Evolutionary conservation across 53 echinoderm and acorn worm genomes (phyloP).

Genomic region (Henricia sp.): DNA sequence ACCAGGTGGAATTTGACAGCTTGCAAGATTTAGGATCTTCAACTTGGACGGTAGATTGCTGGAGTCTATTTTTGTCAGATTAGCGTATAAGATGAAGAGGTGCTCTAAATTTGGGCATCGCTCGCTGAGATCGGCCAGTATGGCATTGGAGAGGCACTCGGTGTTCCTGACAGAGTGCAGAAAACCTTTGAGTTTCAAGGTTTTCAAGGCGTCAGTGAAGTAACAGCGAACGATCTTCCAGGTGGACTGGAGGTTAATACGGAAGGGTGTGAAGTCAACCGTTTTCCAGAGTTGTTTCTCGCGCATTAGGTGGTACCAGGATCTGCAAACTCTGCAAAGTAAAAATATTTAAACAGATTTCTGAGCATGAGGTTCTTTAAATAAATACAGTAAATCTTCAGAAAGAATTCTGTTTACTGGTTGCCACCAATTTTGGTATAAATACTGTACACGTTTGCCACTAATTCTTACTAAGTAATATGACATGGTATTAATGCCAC

Average conservation of each 20-base stretch:
- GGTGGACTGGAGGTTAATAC: constrained; percentile 59
- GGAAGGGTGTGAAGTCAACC: constrained; percentile 69
- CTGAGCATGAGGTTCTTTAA: not conserved
- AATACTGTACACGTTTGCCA: too few species aligned
- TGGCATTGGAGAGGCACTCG: constrained; percentile 76
- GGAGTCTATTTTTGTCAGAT: constrained; percentile 55
- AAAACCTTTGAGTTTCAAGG: constrained; percentile 68
- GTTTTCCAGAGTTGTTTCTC: constrained; percentile 73
- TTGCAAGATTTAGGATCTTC: constrained; percentile 48
- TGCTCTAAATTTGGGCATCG: constrained; percentile 73
- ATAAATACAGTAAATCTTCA: too few species aligned
- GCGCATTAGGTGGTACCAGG: constrained; percentile 71
- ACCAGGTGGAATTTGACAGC: constrained; percentile 41
- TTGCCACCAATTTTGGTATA: too few species aligned
- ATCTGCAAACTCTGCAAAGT: constrained; percentile 71
- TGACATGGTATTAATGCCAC: too few species aligned
- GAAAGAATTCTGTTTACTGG: too few species aligned
- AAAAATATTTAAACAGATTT: not conserved
- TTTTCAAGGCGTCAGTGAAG: constrained; percentile 72
- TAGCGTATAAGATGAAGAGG: constrained; percentile 60
- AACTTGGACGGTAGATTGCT: constrained; percentile 58
- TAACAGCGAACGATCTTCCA: constrained; percentile 81
- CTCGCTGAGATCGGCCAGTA: constrained; percentile 61
- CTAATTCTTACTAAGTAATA: too few species aligned
- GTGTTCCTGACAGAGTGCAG: constrained; percentile 70